A percentile compares a stretch with the other conserved stretches of the same genome.
phyloP scores from a whole-genome alignment of 2,888 invertebrate genomes.

The Germaria angustata region DNA sequence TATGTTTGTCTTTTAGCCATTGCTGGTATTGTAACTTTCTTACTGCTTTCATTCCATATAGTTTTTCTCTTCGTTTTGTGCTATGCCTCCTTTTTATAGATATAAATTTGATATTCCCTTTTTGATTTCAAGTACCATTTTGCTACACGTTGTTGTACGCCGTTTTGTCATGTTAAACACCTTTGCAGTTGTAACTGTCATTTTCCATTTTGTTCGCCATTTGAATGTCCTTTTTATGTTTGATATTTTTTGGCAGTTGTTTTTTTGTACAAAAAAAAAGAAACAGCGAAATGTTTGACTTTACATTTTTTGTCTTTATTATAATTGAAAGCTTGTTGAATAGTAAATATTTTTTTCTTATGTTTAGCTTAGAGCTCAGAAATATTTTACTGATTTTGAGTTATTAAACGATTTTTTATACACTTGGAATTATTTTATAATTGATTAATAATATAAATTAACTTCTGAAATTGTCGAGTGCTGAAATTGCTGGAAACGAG shows the following conservation, averaged over 20 bases:
- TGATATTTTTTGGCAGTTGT: neutral
- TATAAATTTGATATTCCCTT: constrained; percentile 47
- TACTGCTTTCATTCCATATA: constrained; percentile 71
- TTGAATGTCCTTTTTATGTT: neutral
- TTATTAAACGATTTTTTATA: no score
- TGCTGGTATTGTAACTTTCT: constrained; percentile 2
- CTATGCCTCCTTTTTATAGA: constrained; percentile 25
- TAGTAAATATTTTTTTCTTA: no score
- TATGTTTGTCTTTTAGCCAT: constrained; percentile 14
- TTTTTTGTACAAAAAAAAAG: neutral
- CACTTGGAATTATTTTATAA: no score
- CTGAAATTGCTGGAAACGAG: no score
- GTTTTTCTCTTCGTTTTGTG: constrained; percentile 67
- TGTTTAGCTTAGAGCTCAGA: no score
- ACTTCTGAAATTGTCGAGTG: no score
- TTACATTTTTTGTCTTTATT: neutral
- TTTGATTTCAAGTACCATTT: neutral
- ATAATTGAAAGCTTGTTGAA: no score
- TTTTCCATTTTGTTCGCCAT: constrained; percentile 39
- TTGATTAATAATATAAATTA: no score
- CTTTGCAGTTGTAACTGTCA: constrained; percentile 53
- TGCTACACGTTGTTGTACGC: neutral
- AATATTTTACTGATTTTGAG: no score
- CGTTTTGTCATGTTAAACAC: constrained; percentile 57
- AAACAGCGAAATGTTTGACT: neutral